Conservation (phyloP, 2,888 invertebrate genomes). For the Ectropis crepuscularia region DNA sequence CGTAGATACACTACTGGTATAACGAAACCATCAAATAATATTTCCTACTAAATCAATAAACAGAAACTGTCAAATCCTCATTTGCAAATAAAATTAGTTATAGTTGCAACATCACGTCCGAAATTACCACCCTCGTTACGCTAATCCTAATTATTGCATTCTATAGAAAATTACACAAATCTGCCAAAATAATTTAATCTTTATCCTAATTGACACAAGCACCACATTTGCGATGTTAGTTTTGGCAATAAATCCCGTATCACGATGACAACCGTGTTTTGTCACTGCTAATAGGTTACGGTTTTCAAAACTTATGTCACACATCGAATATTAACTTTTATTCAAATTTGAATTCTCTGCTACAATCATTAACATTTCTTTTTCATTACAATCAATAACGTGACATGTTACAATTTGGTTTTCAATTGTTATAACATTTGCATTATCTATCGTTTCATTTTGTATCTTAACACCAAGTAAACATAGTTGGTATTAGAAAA, state of each 20-base stretch:
- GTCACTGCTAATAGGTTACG: slow-evolving; percentile 75
- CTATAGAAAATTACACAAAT: slow-evolving; percentile 42
- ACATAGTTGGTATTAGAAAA: slow-evolving; percentile 15
- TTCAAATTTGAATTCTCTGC: slow-evolving; percentile 32
- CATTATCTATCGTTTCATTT: slow-evolving; percentile 2
- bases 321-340: slow-evolving; percentile 39
- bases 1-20: no score
- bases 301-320: slow-evolving; percentile 68
- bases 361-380: slow-evolving; percentile 21
- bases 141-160: slow-evolving; percentile 68
- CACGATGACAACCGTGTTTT: slow-evolving; percentile 78
- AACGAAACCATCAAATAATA: background rate
- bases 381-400: slow-evolving; percentile 28
- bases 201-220: slow-evolving; percentile 10
- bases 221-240: slow-evolving; percentile 2
- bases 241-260: slow-evolving; percentile 68
- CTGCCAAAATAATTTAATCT: slow-evolving; percentile 20
- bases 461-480: background rate
- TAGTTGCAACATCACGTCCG: slow-evolving; percentile 34
- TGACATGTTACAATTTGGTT: slow-evolving; percentile 12
- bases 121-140: slow-evolving; percentile 60
- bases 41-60: slow-evolving; percentile 8
- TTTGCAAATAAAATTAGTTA: slow-evolving; percentile 38
- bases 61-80: slow-evolving; percentile 27
- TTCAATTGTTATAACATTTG: slow-evolving; percentile 10